Evolutionary conservation across 2,888 invertebrate species (phyloP), one percentile per base, ranked within the genome.

Genomic region (Metopia argyrocephala): DNA sequence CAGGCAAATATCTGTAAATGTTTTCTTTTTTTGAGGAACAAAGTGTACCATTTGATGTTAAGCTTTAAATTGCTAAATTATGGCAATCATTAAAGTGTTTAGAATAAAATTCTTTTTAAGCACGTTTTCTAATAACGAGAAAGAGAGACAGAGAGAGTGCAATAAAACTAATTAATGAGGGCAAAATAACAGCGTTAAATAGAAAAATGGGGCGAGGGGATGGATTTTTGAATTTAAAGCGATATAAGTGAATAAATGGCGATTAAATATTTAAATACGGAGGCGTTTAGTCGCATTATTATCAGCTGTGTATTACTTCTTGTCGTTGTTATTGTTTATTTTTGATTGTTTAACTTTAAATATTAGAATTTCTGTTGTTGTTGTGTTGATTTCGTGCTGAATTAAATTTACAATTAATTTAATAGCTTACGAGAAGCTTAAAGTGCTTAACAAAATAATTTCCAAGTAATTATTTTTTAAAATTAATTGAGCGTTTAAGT

Each of bases 241-340:
- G 3, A 59, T 38, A 62, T 21, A 64, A 54, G 7, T 45, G 15
- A 71, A 28, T 6, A 54, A 52, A n/a, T 54, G 38, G 25, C 12
- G 25, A 18, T 70, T 52, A 52, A 70, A 61, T 61, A 70, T 50
- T 59, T 50, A 31, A 70, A 70, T 46, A 52, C 70, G 48, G 48
- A 70, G 71, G 59, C 65, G 64, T 78, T 78, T 65, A 59, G 50
- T 59, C 38, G 28, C 59, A 54, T 78, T 71, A 59, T 78, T 78
- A 78, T 78, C 76, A 78, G 57, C 25, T 25, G 25, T 48, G 56
- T 61, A 1, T 23, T 54, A 25, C 5, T 25, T 38, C 15, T 28
- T 27, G 21, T 38, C 27, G 45, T 31, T 45, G 54, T 21, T 38
- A 18, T 48, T 6, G 4, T 25, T 27, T 62, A n/a, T 56, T 46